Conservation (phyloP, 2,888 invertebrate genomes). For the Drosophila acutilabella region DNA sequence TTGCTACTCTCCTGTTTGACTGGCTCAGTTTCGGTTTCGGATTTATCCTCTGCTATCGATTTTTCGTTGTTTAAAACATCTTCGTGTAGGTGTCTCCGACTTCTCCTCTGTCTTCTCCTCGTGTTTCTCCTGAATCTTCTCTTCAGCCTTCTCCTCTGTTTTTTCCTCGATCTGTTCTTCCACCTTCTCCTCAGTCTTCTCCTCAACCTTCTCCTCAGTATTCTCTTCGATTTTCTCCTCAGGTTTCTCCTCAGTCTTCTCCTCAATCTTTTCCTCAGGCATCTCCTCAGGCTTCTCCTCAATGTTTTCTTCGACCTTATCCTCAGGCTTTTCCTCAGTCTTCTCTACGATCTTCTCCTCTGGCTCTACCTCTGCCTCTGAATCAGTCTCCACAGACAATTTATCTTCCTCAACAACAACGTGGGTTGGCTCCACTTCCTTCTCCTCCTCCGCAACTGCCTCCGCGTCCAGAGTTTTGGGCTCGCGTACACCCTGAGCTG, state of each 20-base stretch:
- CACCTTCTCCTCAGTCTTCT: background rate
- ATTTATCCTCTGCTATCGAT: no score
- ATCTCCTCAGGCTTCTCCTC: background rate
- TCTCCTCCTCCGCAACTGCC: slow-evolving; percentile 2
- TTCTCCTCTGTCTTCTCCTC: no score
- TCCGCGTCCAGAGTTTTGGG: slow-evolving; percentile 54
- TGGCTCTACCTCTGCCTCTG: background rate
- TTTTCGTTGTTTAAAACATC: no score
- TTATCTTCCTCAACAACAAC: background rate
- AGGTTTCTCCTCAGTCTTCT: no score
- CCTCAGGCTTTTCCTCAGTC: slow-evolving; percentile 1
- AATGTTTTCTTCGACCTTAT: background rate
- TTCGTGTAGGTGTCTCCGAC: no score
- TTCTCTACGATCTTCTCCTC: background rate
- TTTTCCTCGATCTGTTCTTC: no score
- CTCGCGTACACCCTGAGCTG: slow-evolving; percentile 52
- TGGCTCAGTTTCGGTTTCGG: no score
- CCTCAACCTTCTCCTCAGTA: no score
- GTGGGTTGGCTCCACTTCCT: background rate
- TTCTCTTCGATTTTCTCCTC: no score
- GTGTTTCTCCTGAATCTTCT: no score
- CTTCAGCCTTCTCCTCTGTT: background rate
- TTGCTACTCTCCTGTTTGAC: slow-evolving; percentile 18
- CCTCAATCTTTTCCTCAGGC: background rate
- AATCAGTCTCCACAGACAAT: background rate